Percentiles rank a stretch among this genome's conserved stretches.
These are phyloP conservation scores for Petaurus breviceps DNA, from an alignment of 2,113 vertebrate species.

Conservation along the genomic window DNA sequence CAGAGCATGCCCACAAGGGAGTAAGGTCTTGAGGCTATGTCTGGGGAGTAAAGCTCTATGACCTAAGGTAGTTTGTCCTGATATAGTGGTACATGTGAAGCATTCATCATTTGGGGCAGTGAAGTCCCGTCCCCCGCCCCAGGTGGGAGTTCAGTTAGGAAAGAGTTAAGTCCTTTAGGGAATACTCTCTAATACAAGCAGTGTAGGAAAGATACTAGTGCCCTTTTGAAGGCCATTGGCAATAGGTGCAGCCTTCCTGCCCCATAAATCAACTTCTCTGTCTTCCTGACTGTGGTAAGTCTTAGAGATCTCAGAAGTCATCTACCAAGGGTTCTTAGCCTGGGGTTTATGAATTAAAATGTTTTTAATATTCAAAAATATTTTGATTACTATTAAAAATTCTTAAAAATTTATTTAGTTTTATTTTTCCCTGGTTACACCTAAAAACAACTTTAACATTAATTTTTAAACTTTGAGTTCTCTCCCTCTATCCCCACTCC, in stretches of 20 bases:
- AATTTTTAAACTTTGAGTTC: too few species aligned
- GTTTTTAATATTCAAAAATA: too few species aligned
- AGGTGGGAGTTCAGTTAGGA: not conserved
- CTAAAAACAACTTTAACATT: too few species aligned
- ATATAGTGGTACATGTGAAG: not conserved
- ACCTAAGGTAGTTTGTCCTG: not conserved
- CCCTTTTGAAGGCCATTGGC: not conserved
- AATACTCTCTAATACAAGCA: not conserved
- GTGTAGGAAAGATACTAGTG: not conserved
- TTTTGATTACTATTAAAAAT: too few species aligned
- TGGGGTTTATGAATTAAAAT: not conserved
- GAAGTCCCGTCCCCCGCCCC: too few species aligned
- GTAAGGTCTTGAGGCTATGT: not conserved
- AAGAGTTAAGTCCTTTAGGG: not conserved
- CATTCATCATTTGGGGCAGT: not conserved
- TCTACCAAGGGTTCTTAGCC: not conserved
- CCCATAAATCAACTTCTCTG: not conserved
- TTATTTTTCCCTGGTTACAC: too few species aligned
- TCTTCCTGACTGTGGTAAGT: not conserved
- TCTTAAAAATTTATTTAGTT: too few species aligned
- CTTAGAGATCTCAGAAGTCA: not conserved
- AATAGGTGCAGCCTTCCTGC: not conserved
- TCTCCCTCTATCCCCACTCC: too few species aligned
- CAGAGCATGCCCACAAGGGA: not conserved
- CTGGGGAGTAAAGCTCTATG: not conserved